Base-by-base conservation (phyloP, 2,888 invertebrate species). In the Linhomoeus sp. region DNA sequence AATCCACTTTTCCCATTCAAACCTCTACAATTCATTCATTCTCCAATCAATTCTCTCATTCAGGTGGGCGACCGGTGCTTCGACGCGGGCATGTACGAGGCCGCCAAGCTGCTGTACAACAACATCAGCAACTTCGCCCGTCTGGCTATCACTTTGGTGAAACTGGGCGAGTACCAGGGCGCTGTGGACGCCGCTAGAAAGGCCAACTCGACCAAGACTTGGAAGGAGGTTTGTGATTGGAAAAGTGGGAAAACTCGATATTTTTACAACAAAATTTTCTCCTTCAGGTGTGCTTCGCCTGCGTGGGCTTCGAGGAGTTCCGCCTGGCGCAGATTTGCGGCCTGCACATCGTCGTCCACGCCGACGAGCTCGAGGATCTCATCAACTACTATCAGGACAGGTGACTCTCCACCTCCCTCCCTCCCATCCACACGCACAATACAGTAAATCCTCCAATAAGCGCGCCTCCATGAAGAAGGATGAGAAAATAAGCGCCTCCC, bases 351-450 rank as follows among this genome's bases (percentile, higher is more conserved):
- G 97, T 99, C 1, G 97, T 97, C 5, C 97, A 99, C 68, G 97
- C 97, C 20, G 97, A 97, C 69, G 97, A 99, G 65, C 72, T 97
- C 46, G 94, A 97, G 68, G 97, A 97, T 70, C 76, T 97, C 55
- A 99, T 97, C 59, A 92, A 94, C 70, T 94, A 92, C 68, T 99
- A 99, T 68, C 94, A 97, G n/a, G n/a, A n/a, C n/a, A n/a, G n/a
- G n/a, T n/a, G n/a, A n/a, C n/a, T n/a, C n/a, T n/a, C n/a, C n/a
- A n/a, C n/a, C n/a, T n/a, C n/a, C n/a, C n/a, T n/a, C n/a, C n/a
- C n/a, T n/a, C n/a, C n/a, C n/a, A n/a, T n/a, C n/a, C n/a, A n/a
- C n/a, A n/a, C n/a, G n/a, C n/a, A n/a, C n/a, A n/a, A n/a, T n/a
- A n/a, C n/a, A n/a, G n/a, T n/a, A n/a, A n/a, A n/a, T n/a, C n/a